phyloP scores from a whole-genome alignment of 2,113 vertebrate genomes.

The Callipepla squamata region DNA sequence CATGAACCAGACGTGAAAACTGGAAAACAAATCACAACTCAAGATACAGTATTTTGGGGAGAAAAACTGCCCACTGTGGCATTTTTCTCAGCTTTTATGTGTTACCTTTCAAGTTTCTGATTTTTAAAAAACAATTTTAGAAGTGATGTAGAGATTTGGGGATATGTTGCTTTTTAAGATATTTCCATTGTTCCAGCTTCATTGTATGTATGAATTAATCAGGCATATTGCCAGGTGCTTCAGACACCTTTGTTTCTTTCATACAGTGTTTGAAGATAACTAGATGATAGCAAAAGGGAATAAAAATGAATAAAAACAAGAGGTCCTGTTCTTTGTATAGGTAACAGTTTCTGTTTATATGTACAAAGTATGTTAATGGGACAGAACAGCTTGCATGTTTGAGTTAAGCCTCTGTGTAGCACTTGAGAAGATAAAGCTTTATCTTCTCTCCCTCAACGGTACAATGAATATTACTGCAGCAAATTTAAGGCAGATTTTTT shows the following conservation, averaged over 20 bases:
- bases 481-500: constrained; percentile 7
- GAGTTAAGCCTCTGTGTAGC: not conserved
- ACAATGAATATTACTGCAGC: not conserved
- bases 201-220: not conserved
- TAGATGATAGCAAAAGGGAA: not conserved
- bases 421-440: not conserved
- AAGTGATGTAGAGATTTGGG: not conserved
- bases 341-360: not conserved
- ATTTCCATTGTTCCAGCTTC: not conserved
- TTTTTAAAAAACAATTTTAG: not conserved
- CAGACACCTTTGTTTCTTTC: not conserved
- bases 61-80: not conserved
- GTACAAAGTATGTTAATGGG: not conserved
- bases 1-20: not conserved
- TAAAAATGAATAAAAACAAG: not conserved
- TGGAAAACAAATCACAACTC: not conserved
- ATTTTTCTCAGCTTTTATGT: not conserved
- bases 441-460: not conserved
- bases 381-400: not conserved
- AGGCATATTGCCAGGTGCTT: not conserved
- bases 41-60: not conserved
- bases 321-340: not conserved
- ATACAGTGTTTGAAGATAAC: not conserved
- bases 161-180: not conserved
- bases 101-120: not conserved